Percentiles rank a stretch among this genome's conserved stretches.
Conservation (phyloP, 2,113 vertebrate species). For the Carlito syrichta region DNA sequence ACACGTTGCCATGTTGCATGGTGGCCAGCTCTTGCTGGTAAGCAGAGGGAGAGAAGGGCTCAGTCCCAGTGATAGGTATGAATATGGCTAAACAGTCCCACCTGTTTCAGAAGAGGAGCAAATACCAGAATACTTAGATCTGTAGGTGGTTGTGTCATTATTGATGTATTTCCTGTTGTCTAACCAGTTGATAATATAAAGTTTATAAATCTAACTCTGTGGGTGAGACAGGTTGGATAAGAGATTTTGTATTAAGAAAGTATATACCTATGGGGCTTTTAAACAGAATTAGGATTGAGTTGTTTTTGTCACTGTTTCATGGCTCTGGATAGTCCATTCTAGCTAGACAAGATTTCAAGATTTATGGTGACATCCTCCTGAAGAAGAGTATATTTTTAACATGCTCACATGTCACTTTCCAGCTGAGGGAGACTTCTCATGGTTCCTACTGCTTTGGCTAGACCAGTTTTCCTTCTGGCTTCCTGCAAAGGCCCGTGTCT, state of each 20-base stretch:
- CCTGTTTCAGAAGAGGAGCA: background rate
- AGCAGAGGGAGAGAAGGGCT: background rate
- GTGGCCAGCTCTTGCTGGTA: background rate
- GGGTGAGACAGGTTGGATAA: conserved; percentile 45
- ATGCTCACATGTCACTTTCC: conserved; percentile 32
- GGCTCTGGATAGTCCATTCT: conserved; percentile 23
- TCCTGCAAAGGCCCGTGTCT: background rate
- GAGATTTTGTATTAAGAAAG: conserved; percentile 33
- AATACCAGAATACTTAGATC: background rate
- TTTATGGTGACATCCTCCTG: conserved; percentile 50
- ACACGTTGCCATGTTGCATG: background rate
- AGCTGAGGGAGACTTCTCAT: conserved; percentile 14
- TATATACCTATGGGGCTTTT: conserved; percentile 39
- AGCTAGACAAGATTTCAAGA: conserved; percentile 46
- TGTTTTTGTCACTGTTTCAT: conserved; percentile 67
- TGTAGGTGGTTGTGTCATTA: conserved; percentile 13
- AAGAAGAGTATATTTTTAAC: conserved; percentile 43
- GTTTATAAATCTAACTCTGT: conserved; percentile 60
- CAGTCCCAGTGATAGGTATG: background rate
- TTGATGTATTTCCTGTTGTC: conserved; percentile 55
- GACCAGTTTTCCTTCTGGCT: background rate
- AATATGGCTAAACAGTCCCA: background rate
- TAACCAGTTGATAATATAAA: conserved; percentile 32
- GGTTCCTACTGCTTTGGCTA: conserved; percentile 54
- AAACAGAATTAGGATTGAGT: conserved; percentile 54